Base-by-base conservation (phyloP, 1,140 invertebrate species). In the Proales similis region DNA sequence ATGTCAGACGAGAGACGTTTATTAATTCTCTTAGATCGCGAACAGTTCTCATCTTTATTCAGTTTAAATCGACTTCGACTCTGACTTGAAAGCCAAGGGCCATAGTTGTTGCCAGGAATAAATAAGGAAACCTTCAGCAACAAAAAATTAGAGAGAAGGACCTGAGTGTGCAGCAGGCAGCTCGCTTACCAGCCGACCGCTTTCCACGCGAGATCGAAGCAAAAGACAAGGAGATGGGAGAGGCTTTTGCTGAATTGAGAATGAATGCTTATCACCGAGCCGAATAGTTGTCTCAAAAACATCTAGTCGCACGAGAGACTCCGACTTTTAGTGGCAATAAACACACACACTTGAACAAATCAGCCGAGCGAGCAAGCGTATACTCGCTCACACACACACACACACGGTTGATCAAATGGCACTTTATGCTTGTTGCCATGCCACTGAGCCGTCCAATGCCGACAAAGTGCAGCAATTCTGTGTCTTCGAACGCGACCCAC, bases 11-110 rank as follows among this genome's bases (percentile, higher is more conserved):
- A 14, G 72, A 74, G 5, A 74, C 72, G 68, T 70, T 72, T 32
- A 74, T 70, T 26, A 74, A 57, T 19, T 74, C 72, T 29, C 72
- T 60, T 20, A 74, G 63, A 62, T 74, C 72, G 57, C 67, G 64
- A 14, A 73, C 68, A 65, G 72, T 70, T 63, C 71, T 72, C 72
- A 74, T 74, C 24, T 46, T 68, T 33, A 32, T 42, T 43, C 30
- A 24, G 30, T 42, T 42, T 22, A 24, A 24, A 32, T 43, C 51
- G n/a, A 57, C 30, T 14, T 57, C 51, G 9, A 57, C 51, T 57
- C 51, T 38, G 27, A 57, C 45, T 57, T 57, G 51, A 57, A 57
- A 57, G 19, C 51, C 51, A 57, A 42, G 39, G 39, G 51, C 51
- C 51, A 57, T 57, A 57, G 51, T 57, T 30, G 51, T 57, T 30